Evolutionary conservation across 2,888 invertebrate genomes (phyloP).

Genomic region (Alviniconcha strummeri): DNA sequence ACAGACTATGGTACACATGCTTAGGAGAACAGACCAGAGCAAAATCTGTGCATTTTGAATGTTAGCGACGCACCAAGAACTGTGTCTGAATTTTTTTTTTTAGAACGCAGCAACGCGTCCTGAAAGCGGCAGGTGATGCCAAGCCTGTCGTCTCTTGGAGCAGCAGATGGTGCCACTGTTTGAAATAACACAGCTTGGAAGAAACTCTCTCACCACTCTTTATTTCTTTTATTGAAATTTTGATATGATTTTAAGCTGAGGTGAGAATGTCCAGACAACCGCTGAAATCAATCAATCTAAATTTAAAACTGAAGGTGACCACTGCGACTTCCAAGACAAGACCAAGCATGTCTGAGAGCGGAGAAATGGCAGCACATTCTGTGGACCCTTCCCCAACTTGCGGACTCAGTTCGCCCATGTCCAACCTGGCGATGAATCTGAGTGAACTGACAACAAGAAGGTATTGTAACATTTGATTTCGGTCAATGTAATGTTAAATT

Average conservation of each 20-base stretch:
- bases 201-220: not conserved
- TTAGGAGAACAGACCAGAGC: not conserved
- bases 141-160: conserved; percentile 12
- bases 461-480: conserved; percentile 42
- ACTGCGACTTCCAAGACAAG: conserved; percentile 23
- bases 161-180: conserved; percentile 30
- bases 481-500: not conserved
- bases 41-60: not conserved
- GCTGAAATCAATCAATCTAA: conserved; percentile 22
- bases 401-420: conserved; percentile 60
- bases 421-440: conserved; percentile 60
- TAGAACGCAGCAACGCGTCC: conserved; percentile 17
- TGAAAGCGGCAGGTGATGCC: conserved; percentile 28
- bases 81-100: conserved; percentile 1
- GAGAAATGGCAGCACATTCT: conserved; percentile 36
- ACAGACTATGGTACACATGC: not conserved
- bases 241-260: not conserved
- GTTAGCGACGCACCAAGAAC: not conserved
- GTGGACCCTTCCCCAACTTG: conserved; percentile 30
- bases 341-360: conserved; percentile 45
- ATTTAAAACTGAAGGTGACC: conserved; percentile 21
- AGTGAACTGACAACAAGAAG: conserved; percentile 66
- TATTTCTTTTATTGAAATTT: not conserved
- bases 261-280: conserved; percentile 30
- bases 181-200: not conserved